Percentiles rank a stretch among this genome's conserved stretches.
Evolutionary conservation across 2,797 vertebrate species (phyloP).

Genomic region (Eutrigla gurnardus): DNA sequence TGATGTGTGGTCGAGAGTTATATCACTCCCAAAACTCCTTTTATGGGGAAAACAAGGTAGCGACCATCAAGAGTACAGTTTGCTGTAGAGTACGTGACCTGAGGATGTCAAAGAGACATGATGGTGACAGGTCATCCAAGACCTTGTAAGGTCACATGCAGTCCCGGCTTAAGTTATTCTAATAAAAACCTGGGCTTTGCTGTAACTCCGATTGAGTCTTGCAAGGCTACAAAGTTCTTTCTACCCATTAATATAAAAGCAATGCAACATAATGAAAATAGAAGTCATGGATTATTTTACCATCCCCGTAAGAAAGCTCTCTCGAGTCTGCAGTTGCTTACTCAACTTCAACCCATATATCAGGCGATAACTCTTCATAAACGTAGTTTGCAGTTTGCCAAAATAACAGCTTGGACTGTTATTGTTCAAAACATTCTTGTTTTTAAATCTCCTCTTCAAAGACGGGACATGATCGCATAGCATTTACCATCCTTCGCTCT

Average conservation of each 20-base stretch:
- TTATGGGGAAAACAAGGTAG: neutral
- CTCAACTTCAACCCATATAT: neutral
- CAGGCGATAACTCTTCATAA: neutral
- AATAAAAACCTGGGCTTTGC: neutral
- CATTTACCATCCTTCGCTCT: neutral
- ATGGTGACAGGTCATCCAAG: neutral
- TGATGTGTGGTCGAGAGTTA: too few relatives aligned
- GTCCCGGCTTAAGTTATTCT: neutral
- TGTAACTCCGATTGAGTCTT: neutral
- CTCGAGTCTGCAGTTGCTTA: neutral
- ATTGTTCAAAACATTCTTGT: neutral
- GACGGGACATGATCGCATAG: neutral
- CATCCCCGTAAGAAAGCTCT: neutral
- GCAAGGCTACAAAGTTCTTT: neutral
- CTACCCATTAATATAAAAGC: neutral
- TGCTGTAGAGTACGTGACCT: neutral
- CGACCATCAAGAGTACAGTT: neutral
- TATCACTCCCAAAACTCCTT: neutral
- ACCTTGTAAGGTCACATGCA: neutral
- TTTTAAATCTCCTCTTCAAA: neutral
- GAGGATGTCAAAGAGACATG: too few relatives aligned
- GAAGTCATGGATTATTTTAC: constrained; percentile 5
- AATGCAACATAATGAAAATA: neutral
- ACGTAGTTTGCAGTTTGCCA: neutral
- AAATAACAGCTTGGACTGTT: neutral